Base-by-base conservation (phyloP, 2,113 vertebrate genomes). In the Microcebus jonahi region DNA sequence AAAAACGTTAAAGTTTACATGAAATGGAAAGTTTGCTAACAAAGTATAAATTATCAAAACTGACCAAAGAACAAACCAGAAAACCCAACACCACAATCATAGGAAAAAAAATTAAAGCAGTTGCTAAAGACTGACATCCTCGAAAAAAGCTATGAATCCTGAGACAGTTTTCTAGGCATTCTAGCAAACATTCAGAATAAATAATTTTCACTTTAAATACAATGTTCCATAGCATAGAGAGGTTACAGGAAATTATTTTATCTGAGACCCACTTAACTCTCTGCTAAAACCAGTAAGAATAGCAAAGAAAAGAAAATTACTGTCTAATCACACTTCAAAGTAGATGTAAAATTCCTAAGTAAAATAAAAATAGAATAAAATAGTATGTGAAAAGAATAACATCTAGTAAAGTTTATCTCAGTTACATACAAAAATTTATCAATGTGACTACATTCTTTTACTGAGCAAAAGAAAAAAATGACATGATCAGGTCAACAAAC, bases 361-460 rank as follows among this genome's bases (percentile, higher is more conserved):
- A 93, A 90, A 93, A 93, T 65, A 1, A 71, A 88, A 63, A 81
- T 10, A 71, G 12, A 88, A 77, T 70, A 76, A 76, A 96, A 87
- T 4, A 61, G 29, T 31, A 34, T 50, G 50, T 15, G 27, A 42
- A 36, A 76, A 94, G 34, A 79, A 25, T 83, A 77, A 77, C 17
- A 70, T 70, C 57, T 48, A 92, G 48, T 31, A 61, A 9, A 59
- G 4, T 55, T 82, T 87, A 90, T 25, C 36, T 87, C 42, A 79
- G 36, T 42, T 65, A 20, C 67, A 67, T 63, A 6, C 71, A 18
- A 61, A 94, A 86, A 82, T 21, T 8, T 86, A 81, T 36, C 21
- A 77, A 8, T 77, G 23, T 27, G 59, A 93, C 31, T 94, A 39
- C 21, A 80, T n/a, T 85, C 61, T 63, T 63, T 63, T 29, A 63